Conservation (phyloP, 2,888 invertebrate species). For the Andrena bicolor region DNA sequence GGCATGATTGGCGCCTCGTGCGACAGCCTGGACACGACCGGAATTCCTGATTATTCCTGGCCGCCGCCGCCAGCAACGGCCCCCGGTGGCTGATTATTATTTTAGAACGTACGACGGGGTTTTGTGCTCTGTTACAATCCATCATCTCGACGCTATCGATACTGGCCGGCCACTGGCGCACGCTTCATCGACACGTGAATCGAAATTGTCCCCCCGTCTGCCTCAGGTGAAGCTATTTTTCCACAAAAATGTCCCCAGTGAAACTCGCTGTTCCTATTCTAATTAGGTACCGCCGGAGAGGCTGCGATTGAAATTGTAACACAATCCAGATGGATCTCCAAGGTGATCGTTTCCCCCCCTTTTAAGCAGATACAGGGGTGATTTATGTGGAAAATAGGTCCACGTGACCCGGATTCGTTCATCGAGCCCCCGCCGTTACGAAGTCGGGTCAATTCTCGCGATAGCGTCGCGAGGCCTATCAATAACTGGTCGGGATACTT, state of each 20-base stretch:
- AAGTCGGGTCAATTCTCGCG: conserved; percentile 61
- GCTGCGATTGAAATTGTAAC: neutral
- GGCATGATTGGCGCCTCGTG: conserved; percentile 82
- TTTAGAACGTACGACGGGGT: conserved; percentile 71
- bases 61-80: conserved; percentile 57
- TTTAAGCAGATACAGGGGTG: neutral
- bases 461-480: conserved; percentile 70
- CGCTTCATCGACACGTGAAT: conserved; percentile 31
- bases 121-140: conserved; percentile 70
- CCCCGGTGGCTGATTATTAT: conserved; percentile 75
- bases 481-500: conserved; percentile 81
- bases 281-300: neutral
- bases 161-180: conserved; percentile 45
- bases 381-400: conserved; percentile 7
- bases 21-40: conserved; percentile 77
- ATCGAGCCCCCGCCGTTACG: conserved; percentile 23
- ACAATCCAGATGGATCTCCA: neutral
- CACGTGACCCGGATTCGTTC: conserved; percentile 29
- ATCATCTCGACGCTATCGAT: conserved; percentile 70
- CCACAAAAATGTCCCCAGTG: neutral
- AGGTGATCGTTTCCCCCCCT: neutral
- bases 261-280: neutral
- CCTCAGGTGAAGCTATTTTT: neutral
- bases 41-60: conserved; percentile 81
- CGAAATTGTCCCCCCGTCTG: conserved; percentile 38